Base-by-base conservation (phyloP, 2,113 vertebrate genomes). In the Laterallus jamaicensis region DNA sequence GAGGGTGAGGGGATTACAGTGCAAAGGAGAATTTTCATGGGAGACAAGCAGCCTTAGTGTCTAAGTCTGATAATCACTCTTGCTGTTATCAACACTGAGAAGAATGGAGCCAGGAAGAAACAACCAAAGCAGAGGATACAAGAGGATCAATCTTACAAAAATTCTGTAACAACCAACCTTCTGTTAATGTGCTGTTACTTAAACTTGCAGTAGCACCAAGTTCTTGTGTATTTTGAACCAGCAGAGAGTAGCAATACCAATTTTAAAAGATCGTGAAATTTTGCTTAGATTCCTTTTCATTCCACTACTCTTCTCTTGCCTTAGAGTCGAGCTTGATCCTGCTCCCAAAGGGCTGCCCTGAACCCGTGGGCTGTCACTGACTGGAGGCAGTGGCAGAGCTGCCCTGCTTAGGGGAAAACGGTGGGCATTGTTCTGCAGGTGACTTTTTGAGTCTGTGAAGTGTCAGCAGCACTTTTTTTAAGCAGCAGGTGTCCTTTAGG, bases 321-420 rank as follows among this genome's bases (percentile, higher is more conserved):
- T 24, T 54, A 13, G 62, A 12, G 25, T 14, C 2, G 2, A 71
- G 42, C 20, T 62, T 28, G n/a, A 28, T 35, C 6, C 21, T 1
- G 0, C 20, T 58, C 26, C 31, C 26, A 7, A 3, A 42, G 25
- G 32, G 29, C 9, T 47, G 52, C 22, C 20, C 29, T 31, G 40
- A 8, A 3, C 26, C 20, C 2, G 1, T 1, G 1, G 32, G 40
- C 66, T 66, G 24, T 13, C 0, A 3, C 49, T 20, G 54, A 44
- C 37, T 17, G 39, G 14, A 47, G 59, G 73, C 70, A 56, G 69
- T 2, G 16, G 54, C 66, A 35, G 80, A 79, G 40, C 67, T 39
- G 32, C 56, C 40, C 50, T 0, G 1, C 40, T 31, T 10, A n/a
- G 9, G 19, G 47, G 47, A 31, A 15, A 11, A 11, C 17, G 10